Conservation (phyloP, 2,888 invertebrate species). For the Mongoloraphidia duomilia region DNA sequence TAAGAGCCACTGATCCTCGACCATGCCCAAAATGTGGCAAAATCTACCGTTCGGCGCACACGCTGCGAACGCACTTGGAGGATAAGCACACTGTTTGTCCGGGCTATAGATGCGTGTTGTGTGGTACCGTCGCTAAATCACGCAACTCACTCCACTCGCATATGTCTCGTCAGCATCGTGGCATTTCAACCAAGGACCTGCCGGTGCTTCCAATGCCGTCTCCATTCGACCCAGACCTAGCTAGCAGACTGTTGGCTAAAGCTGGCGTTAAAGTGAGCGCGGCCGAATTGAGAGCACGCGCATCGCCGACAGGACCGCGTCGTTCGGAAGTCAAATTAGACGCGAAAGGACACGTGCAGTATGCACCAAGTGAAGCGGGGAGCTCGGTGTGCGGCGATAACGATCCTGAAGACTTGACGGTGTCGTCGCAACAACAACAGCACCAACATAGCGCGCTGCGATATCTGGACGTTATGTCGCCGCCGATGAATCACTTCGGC, state of each 20-base stretch:
- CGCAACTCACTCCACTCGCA: slow-evolving; percentile 85
- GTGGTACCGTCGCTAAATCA: slow-evolving; percentile 86
- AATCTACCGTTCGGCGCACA: slow-evolving; percentile 84
- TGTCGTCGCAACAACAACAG: slow-evolving; percentile 36
- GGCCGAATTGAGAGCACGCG: slow-evolving; percentile 68
- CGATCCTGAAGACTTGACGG: slow-evolving; percentile 72
- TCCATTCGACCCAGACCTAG: slow-evolving; percentile 79
- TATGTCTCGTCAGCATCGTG: slow-evolving; percentile 86
- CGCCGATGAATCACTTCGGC: slow-evolving; percentile 28
- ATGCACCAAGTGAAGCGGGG: slow-evolving; percentile 51
- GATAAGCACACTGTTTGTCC: slow-evolving; percentile 89
- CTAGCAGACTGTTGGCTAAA: slow-evolving; percentile 68
- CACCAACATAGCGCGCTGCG: slow-evolving; percentile 11
- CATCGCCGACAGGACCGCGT: slow-evolving; percentile 72
- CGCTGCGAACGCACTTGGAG: slow-evolving; percentile 78
- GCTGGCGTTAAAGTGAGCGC: slow-evolving; percentile 78
- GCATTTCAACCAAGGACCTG: slow-evolving; percentile 84
- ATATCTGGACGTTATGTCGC: slow-evolving; percentile 34
- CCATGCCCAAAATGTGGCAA: slow-evolving; percentile 89
- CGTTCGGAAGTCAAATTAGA: slow-evolving; percentile 66
- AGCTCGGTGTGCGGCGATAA: slow-evolving; percentile 65
- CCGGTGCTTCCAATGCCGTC: slow-evolving; percentile 88
- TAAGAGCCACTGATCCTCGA: slow-evolving; percentile 80
- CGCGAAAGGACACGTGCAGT: slow-evolving; percentile 49
- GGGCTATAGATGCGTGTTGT: slow-evolving; percentile 80